Evolutionary conservation across 2,888 invertebrate genomes (phyloP), one percentile per base, ranked within the genome.

Genomic region (Caenorhabditis japonica): DNA sequence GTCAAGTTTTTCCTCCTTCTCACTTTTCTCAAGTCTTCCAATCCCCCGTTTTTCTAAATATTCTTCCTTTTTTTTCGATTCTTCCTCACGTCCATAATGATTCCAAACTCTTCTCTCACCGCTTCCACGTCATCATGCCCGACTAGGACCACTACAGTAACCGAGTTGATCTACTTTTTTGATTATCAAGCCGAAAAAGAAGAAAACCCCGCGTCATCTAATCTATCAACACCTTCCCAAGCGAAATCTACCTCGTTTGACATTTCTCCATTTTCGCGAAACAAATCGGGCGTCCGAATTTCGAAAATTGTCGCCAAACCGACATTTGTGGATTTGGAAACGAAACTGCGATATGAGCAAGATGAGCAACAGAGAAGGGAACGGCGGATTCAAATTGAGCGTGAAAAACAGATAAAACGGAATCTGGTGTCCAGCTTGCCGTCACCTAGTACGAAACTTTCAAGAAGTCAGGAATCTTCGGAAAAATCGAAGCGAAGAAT

Each of bases 271-370:
- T 17, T 30, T 10, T 7, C 30, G 5, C 30, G 15, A n/a, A 36
- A 27, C 38, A 43, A 51, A 25, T 56, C 66, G 8, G 66, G 66
- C 3, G 33, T 56, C 3, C 27, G 58, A 36, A 56, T 34, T 8
- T 49, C 58, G 5, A 58, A 52, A 52, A 23, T 68, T 10, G 49
- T 68, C 19, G 15, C 58, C 5, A 68, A 38, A 44, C 44, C 56
- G n/a, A 15, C 52, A 15, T 30, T 34, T n/a, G 49, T 58, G 17
- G 38, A 34, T 33, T 25, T 27, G 2, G 58, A 68, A 21, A 4
- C 25, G 3, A 58, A 58, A 25, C 12, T 13, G 38, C 49, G 13
- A 21, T 41, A 51, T 27, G 51, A 66, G 3, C n/a, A 43, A 23
- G 23, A 52, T 7, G 60, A 64, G 27, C 39, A 51, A 27, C 34